These are phyloP conservation scores for Xiphophorus hellerii DNA, from an alignment of 2,113 vertebrate genomes.

Conservation along the genomic window DNA sequence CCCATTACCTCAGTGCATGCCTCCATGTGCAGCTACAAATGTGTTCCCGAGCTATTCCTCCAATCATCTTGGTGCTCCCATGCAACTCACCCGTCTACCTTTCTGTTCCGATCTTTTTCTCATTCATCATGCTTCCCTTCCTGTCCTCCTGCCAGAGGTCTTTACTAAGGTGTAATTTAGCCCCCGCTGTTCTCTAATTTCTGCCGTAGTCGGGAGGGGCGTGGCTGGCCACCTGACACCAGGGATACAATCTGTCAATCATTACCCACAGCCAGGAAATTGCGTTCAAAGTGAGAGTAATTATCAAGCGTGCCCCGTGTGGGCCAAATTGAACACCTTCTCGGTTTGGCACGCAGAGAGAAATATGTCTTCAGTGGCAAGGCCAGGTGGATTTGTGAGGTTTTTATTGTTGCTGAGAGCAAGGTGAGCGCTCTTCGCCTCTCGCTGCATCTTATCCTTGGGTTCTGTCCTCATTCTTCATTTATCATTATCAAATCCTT, in stretches of 20 bases:
- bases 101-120: conserved; percentile 76
- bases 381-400: conserved; percentile 49
- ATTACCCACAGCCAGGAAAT: conserved; percentile 75
- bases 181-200: conserved; percentile 80
- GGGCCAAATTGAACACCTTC: conserved; percentile 68
- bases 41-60: conserved; percentile 64
- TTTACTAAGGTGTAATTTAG: conserved; percentile 79
- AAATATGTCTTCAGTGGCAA: conserved; percentile 55
- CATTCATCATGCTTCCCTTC: conserved; percentile 80
- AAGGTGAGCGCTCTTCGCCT: conserved; percentile 39
- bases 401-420: conserved; percentile 52
- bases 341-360: conserved; percentile 44
- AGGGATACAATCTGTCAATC: conserved; percentile 79
- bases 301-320: conserved; percentile 76
- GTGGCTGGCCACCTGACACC: conserved; percentile 71
- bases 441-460: conserved; percentile 39
- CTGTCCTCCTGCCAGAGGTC: conserved; percentile 77
- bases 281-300: conserved; percentile 75
- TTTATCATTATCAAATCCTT: conserved; percentile 14
- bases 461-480: conserved; percentile 27
- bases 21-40: conserved; percentile 50
- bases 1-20: conserved; percentile 66
- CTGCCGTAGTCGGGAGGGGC: conserved; percentile 72
- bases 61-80: conserved; percentile 67
- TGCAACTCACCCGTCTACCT: conserved; percentile 66